A percentile compares a stretch with the other conserved stretches of the same genome.
Evolutionary conservation across 2,113 vertebrate species (phyloP).

Genomic region (Spizaetus ornatus): DNA sequence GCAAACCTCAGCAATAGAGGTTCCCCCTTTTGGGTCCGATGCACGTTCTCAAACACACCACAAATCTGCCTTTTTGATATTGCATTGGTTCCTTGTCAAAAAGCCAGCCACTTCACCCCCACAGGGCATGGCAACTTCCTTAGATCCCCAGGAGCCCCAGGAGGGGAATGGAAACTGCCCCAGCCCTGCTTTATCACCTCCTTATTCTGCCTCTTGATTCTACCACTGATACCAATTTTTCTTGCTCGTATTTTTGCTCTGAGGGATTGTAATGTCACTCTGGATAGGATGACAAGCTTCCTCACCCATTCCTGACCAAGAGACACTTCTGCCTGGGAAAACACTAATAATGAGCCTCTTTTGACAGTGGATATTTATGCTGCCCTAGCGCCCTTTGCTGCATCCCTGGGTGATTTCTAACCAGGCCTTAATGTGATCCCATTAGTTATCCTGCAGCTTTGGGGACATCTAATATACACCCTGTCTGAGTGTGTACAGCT

Average conservation of each 20-base stretch:
- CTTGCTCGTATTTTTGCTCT: not conserved
- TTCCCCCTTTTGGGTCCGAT: not conserved
- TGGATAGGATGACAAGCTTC: not conserved
- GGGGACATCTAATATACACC: not conserved
- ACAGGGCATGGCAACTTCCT: not conserved
- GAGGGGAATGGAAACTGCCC: not conserved
- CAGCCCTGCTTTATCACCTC: not conserved
- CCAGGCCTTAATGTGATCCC: constrained; percentile 29
- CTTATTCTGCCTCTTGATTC: not conserved
- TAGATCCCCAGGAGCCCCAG: not conserved
- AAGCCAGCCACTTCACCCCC: not conserved
- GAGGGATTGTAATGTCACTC: not conserved
- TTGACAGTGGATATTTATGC: constrained; percentile 26
- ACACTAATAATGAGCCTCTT: not conserved
- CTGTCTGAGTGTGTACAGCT: not conserved
- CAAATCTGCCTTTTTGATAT: not conserved
- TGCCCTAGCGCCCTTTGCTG: not conserved
- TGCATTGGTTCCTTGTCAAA: accelerated
- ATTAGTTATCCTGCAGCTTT: constrained; percentile 44
- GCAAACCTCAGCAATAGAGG: not conserved
- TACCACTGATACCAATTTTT: not conserved
- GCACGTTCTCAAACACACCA: not conserved
- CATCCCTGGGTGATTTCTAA: constrained; percentile 40
- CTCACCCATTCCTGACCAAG: not conserved
- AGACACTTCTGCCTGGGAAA: not conserved